These are phyloP conservation scores for Zosterops japonicus DNA, from an alignment of 2,113 vertebrate genomes.

Conservation along the genomic window DNA sequence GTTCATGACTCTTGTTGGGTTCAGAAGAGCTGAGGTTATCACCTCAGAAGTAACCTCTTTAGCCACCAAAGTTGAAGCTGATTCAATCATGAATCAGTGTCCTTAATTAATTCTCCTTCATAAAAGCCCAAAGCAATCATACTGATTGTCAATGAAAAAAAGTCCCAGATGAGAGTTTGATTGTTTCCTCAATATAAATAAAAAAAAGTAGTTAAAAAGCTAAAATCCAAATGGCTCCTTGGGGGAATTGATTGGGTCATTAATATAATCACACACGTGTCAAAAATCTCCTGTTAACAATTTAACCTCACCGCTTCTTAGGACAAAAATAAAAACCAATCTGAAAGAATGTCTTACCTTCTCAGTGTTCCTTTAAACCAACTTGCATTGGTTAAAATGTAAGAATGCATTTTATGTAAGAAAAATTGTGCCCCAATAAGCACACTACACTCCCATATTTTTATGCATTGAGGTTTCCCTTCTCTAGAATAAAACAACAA, in stretches of 20 bases:
- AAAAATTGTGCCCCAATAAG: background rate
- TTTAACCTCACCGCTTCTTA: background rate
- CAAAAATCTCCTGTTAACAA: background rate
- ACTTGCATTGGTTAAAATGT: background rate
- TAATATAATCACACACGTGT: background rate
- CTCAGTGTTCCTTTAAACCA: background rate
- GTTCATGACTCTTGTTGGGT: background rate
- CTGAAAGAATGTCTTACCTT: background rate
- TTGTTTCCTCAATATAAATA: slow-evolving; percentile 32
- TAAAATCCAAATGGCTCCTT: background rate
- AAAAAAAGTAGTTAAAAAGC: background rate
- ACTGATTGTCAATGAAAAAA: slow-evolving; percentile 5
- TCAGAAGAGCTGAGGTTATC: slow-evolving; percentile 13
- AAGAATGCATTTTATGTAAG: background rate
- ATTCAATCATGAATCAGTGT: background rate
- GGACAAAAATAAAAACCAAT: background rate
- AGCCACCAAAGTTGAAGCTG: slow-evolving; percentile 17
- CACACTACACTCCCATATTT: background rate
- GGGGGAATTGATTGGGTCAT: background rate
- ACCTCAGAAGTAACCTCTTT: slow-evolving; percentile 14
- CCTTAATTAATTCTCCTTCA: slow-evolving; percentile 35
- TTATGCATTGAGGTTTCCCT: background rate
- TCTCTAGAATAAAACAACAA: background rate
- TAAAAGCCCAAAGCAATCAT: slow-evolving; percentile 13
- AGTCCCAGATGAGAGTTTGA: background rate